These are phyloP conservation scores for Harpalus rubripes DNA, from an alignment of 2,888 invertebrate genomes.

Conservation along the genomic window DNA sequence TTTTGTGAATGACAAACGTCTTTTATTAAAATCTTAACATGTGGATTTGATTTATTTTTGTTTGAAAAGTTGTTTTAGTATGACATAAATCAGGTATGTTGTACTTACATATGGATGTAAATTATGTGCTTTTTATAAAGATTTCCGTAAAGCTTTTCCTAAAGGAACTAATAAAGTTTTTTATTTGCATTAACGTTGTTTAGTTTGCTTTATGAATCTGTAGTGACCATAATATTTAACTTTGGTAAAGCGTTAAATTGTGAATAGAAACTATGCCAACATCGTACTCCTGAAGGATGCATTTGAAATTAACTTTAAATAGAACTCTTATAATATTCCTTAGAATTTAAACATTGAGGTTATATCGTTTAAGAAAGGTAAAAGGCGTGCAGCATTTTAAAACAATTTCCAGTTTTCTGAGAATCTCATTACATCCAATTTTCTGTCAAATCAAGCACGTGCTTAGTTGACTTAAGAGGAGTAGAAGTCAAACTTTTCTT, in stretches of 20 bases:
- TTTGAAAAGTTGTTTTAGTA: conserved; percentile 25
- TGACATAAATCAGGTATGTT: conserved; percentile 31
- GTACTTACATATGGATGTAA: conserved; percentile 21
- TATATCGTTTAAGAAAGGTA: neutral
- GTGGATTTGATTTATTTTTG: conserved; percentile 16
- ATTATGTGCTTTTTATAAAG: conserved; percentile 21
- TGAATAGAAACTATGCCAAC: conserved; percentile 15
- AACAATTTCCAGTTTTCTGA: neutral
- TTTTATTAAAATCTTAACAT: conserved; percentile 4
- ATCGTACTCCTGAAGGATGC: neutral
- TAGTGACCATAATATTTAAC: neutral
- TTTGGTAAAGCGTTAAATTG: conserved; percentile 22
- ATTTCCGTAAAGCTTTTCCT: neutral
- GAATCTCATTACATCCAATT: conserved; percentile 34
- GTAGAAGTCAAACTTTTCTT: conserved; percentile 33
- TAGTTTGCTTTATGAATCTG: conserved; percentile 18
- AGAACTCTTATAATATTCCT: neutral
- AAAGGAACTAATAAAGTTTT: conserved; percentile 20
- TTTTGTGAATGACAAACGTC: neutral
- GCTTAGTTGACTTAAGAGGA: conserved; percentile 7
- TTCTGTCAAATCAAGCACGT: conserved; percentile 35
- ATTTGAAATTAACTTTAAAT: conserved; percentile 1
- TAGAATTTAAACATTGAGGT: neutral
- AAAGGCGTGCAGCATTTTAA: neutral
- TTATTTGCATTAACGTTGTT: conserved; percentile 27